A percentile compares a stretch with the other conserved stretches of the same genome.
phyloP scores from a whole-genome alignment of 2,113 vertebrate species.

The Cairina moschata region DNA sequence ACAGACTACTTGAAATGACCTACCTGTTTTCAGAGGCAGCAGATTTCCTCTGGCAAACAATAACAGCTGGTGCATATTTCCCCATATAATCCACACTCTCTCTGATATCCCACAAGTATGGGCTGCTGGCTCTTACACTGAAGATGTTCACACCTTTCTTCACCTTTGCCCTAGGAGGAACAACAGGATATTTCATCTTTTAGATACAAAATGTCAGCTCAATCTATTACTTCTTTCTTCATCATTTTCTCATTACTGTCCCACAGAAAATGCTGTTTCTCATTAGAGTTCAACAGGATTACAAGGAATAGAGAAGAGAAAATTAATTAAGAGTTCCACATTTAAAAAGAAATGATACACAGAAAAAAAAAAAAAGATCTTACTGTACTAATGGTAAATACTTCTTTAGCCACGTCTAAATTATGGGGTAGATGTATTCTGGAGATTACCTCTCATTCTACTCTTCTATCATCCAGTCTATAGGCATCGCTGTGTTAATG shows the following conservation, averaged over 20 bases:
- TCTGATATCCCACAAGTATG: conserved; percentile 85
- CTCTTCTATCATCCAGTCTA: background rate
- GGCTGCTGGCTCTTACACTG: conserved; percentile 84
- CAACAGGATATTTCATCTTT: background rate
- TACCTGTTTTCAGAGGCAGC: conserved; percentile 77
- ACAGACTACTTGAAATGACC: background rate
- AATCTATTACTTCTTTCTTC: background rate
- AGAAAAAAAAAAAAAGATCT: background rate
- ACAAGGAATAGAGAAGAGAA: background rate
- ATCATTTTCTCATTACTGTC: background rate
- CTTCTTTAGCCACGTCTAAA: background rate
- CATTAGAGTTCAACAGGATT: background rate
- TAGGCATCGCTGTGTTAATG: rapidly evolving
- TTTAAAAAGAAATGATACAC: background rate
- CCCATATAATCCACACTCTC: conserved; percentile 78
- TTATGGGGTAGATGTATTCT: background rate
- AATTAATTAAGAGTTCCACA: background rate
- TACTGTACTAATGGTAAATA: background rate
- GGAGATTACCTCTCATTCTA: background rate
- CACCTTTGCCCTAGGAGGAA: conserved; percentile 84
- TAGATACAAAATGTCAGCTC: background rate
- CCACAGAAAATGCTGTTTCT: background rate
- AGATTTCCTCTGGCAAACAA: conserved; percentile 84
- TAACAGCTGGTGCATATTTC: conserved; percentile 77
- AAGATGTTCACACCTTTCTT: conserved; percentile 86